Percentiles rank a stretch among this genome's conserved stretches.
These are phyloP conservation scores for Mythimna pallens DNA, from an alignment of 2,888 invertebrate genomes.

Conservation along the genomic window DNA sequence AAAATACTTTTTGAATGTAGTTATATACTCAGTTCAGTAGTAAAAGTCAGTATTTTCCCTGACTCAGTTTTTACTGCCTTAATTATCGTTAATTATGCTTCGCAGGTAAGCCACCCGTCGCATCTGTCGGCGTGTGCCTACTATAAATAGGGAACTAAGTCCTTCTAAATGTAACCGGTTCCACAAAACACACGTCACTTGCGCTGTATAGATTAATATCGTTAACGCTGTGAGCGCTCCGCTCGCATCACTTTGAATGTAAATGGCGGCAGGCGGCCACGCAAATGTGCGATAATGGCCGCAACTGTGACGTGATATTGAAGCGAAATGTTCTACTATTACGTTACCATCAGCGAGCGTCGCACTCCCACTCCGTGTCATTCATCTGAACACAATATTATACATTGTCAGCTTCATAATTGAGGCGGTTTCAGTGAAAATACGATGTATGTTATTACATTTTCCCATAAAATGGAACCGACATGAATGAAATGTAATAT, in stretches of 20 bases:
- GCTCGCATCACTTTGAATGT: conserved; percentile 14
- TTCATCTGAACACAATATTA: neutral
- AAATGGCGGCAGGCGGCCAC: conserved; percentile 10
- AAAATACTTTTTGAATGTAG: too few relatives aligned
- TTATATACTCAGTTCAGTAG: too few relatives aligned
- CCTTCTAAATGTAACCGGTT: neutral
- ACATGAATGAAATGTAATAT: conserved; percentile 13
- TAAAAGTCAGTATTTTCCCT: too few relatives aligned
- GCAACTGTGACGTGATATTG: conserved; percentile 13
- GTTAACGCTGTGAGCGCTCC: conserved; percentile 1
- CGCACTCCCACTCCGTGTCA: neutral
- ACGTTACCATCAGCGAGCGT: neutral
- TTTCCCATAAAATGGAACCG: conserved; percentile 3
- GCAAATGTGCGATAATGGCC: conserved; percentile 7
- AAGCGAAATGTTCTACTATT: neutral
- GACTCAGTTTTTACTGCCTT: too few relatives aligned
- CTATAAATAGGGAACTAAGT: neutral
- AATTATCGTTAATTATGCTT: too few relatives aligned
- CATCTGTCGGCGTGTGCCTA: neutral
- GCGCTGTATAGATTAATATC: neutral
- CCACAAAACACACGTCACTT: neutral
- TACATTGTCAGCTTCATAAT: conserved; percentile 8
- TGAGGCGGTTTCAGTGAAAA: conserved; percentile 1
- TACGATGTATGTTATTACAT: conserved; percentile 6
- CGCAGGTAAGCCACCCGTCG: neutral